A percentile compares a stretch with the other conserved stretches of the same genome.
These are phyloP conservation scores for Pogonocherus hispidulus DNA, from an alignment of 2,888 invertebrate species.

Conservation along the genomic window DNA sequence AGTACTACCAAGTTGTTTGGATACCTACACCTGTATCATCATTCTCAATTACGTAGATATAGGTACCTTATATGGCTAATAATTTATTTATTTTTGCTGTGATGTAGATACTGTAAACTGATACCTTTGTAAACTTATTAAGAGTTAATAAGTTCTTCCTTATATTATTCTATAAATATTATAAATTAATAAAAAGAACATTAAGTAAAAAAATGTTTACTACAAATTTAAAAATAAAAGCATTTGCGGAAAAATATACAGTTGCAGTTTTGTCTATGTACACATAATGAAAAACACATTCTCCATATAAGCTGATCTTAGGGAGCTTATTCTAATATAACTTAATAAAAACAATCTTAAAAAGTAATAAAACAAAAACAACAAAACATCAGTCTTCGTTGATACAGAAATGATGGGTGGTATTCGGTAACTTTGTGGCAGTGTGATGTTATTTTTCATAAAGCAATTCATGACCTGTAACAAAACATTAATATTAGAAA, in stretches of 20 bases:
- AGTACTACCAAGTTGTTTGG: too few relatives aligned
- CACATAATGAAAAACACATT: background rate
- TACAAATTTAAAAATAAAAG: too few relatives aligned
- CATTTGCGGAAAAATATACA: conserved; percentile 7
- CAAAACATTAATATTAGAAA: conserved; percentile 49
- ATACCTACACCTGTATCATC: too few relatives aligned
- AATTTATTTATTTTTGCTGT: too few relatives aligned
- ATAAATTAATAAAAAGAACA: too few relatives aligned
- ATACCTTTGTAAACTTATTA: too few relatives aligned
- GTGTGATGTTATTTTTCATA: conserved; percentile 60
- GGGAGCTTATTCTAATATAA: conserved; percentile 67
- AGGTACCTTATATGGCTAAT: too few relatives aligned
- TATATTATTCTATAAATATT: too few relatives aligned
- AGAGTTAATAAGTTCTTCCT: too few relatives aligned
- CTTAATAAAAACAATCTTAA: conserved; percentile 67
- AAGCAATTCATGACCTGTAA: conserved; percentile 59
- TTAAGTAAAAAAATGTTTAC: too few relatives aligned
- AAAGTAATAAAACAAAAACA: conserved; percentile 63
- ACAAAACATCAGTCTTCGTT: conserved; percentile 69
- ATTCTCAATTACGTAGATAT: too few relatives aligned
- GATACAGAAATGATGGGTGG: conserved; percentile 64
- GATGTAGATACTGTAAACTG: too few relatives aligned
- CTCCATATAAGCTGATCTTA: background rate
- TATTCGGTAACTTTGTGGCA: conserved; percentile 69
- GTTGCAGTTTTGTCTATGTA: conserved; percentile 7